These are phyloP conservation scores for Microplitis manilae DNA, from an alignment of 2,888 invertebrate species.

Conservation along the genomic window DNA sequence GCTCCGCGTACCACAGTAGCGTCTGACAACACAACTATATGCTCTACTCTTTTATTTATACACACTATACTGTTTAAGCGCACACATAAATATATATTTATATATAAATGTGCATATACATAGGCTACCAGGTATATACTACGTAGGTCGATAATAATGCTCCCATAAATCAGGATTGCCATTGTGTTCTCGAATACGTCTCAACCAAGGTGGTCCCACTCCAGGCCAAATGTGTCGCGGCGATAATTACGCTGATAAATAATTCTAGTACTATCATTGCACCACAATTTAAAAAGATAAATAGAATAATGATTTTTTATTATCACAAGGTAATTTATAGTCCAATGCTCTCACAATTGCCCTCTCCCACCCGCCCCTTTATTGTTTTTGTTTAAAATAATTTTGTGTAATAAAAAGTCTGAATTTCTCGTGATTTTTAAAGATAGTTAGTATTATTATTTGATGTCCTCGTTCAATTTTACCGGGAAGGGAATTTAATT, in stretches of 20 bases:
- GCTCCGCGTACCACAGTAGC: conserved; percentile 52
- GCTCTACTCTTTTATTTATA: background rate
- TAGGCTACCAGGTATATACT: conserved; percentile 48
- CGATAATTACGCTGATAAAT: conserved; percentile 7
- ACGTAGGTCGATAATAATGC: conserved; percentile 65
- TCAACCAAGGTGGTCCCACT: conserved; percentile 36
- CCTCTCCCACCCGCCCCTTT: too few relatives aligned
- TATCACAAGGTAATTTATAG: too few relatives aligned
- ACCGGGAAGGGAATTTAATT: too few relatives aligned
- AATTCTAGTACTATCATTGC: background rate
- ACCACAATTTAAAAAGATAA: too few relatives aligned
- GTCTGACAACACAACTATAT: conserved; percentile 31
- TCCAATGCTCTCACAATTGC: too few relatives aligned
- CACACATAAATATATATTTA: conserved; percentile 20
- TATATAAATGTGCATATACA: conserved; percentile 54
- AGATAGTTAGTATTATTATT: too few relatives aligned
- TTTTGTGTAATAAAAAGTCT: too few relatives aligned
- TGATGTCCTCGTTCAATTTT: too few relatives aligned
- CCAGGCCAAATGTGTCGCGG: conserved; percentile 39
- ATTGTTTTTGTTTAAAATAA: too few relatives aligned
- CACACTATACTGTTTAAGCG: conserved; percentile 11
- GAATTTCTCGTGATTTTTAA: too few relatives aligned
- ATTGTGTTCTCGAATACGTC: conserved; percentile 61
- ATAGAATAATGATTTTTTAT: too few relatives aligned
- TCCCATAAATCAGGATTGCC: conserved; percentile 65